Evolutionary conservation across 2,888 invertebrate species (phyloP), one percentile per base, ranked within the genome.

Genomic region (Drosophila formosana): DNA sequence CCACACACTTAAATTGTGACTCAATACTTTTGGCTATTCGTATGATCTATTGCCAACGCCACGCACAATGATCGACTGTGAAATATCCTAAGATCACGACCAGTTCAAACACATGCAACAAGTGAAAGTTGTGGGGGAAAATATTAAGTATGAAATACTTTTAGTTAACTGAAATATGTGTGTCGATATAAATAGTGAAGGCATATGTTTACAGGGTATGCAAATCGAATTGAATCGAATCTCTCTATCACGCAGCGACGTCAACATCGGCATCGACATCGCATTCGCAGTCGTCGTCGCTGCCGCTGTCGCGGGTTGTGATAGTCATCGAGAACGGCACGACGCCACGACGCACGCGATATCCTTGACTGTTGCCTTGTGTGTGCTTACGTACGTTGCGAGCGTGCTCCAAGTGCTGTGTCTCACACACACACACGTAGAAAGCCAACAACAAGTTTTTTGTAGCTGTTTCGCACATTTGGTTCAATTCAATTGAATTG

Each of bases 281-380:
- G 61, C 0, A 47, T 51, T 28, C 51, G 60, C 13, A 67, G 62
- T 58, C 49, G 45, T 23, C 49, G 25, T 25, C 46, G 43, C 2
- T 46, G 63, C 46, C 61, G 41, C 13, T 57, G 58, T 39, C 28
- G 41, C 41, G 28, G 43, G 53, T 70, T 66, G 57, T 71, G 66
- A 75, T 62, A 74, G 70, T 55, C 55, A 41, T 30, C 58, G 32
- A 8, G 56, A 55, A 37, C 37, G 13, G n/a, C 9, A 41, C 53
- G 37, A 45, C 55, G 65, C 45, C 66, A 61, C 76, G 77, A 81
- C 81, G 77, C 78, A 78, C 70, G 64, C 72, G 64, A 75, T 77
- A 82, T 82, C 82, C 83, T 82, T 82, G 82, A 82, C 77, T 72
- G 75, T 72, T 82, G 78, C 80, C 78, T 80, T 80, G 77, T 72